These are phyloP conservation scores for Lacerta bilineata DNA, from an alignment of 2,797 vertebrate species.

Conservation along the genomic window DNA sequence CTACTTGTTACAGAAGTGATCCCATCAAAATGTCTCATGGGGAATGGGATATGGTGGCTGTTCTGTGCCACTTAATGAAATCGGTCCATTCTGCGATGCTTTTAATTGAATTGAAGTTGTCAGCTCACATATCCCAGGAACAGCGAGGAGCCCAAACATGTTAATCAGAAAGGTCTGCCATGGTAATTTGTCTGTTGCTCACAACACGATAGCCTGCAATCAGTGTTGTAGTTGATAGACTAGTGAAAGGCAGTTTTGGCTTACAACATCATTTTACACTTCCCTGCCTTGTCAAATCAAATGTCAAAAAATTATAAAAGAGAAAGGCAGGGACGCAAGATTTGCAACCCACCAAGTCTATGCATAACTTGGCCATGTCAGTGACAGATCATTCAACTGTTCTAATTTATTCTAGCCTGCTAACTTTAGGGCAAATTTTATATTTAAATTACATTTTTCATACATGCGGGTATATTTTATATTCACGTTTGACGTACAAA, in stretches of 20 bases:
- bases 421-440: conserved; percentile 46
- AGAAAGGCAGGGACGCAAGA: conserved; percentile 48
- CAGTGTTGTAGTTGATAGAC: conserved; percentile 22
- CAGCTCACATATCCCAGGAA: conserved; percentile 19
- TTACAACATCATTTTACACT: conserved; percentile 43
- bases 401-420: conserved; percentile 41
- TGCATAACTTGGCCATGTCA: conserved; percentile 12
- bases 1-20: conserved; percentile 3
- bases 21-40: background rate
- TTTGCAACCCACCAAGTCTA: conserved; percentile 42
- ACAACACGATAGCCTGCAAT: conserved; percentile 30
- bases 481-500: conserved; percentile 25
- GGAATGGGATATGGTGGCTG: background rate
- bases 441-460: conserved; percentile 33
- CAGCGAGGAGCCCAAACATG: background rate
- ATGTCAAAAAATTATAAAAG: conserved; percentile 31
- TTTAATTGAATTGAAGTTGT: conserved; percentile 28
- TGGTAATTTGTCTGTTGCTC: conserved; percentile 33
- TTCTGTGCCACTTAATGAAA: background rate
- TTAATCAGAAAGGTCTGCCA: conserved; percentile 38
- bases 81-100: background rate
- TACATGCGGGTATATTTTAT: background rate
- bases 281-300: conserved; percentile 48
- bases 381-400: conserved; percentile 45
- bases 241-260: conserved; percentile 46